phyloP scores from a whole-genome alignment of 2,113 vertebrate species.

The Synchiropus splendidus region DNA sequence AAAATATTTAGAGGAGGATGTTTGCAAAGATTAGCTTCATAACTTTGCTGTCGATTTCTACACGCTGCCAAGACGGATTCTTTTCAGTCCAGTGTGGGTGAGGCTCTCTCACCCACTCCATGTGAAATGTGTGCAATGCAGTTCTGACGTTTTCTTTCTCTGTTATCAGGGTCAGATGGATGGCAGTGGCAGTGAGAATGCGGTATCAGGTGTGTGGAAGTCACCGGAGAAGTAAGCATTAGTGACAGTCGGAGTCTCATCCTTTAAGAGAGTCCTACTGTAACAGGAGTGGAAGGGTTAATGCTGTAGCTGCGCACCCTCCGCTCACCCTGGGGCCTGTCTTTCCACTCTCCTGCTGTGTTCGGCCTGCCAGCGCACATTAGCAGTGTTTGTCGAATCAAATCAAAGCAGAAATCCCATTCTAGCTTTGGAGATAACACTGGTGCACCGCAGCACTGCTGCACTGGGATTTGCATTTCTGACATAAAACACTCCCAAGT shows the following conservation, averaged over 20 bases:
- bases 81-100: conserved; percentile 19
- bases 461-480: neutral
- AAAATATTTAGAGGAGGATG: conserved; percentile 3
- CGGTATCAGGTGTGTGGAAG: conserved; percentile 2
- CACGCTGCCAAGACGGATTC: conserved; percentile 23
- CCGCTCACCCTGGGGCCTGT: conserved; percentile 27
- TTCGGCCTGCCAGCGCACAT: conserved; percentile 40
- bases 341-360: conserved; percentile 42
- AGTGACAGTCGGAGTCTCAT: too few species aligned
- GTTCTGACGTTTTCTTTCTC: too few species aligned
- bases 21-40: conserved; percentile 9
- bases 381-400: conserved; percentile 47
- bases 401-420: conserved; percentile 47
- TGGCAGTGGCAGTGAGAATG: too few species aligned
- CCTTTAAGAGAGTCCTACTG: too few species aligned
- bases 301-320: conserved; percentile 26
- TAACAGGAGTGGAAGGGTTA: conserved; percentile 40
- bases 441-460: conserved; percentile 1
- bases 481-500: too few species aligned
- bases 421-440: conserved; percentile 24
- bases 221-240: too few species aligned
- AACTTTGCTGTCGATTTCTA: conserved; percentile 31
- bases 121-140: conserved; percentile 10
- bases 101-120: conserved; percentile 18
- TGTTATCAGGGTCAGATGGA: conserved; percentile 12